phyloP scores from a whole-genome alignment of 1,140 invertebrate species.

The Scylla paramamosain region DNA sequence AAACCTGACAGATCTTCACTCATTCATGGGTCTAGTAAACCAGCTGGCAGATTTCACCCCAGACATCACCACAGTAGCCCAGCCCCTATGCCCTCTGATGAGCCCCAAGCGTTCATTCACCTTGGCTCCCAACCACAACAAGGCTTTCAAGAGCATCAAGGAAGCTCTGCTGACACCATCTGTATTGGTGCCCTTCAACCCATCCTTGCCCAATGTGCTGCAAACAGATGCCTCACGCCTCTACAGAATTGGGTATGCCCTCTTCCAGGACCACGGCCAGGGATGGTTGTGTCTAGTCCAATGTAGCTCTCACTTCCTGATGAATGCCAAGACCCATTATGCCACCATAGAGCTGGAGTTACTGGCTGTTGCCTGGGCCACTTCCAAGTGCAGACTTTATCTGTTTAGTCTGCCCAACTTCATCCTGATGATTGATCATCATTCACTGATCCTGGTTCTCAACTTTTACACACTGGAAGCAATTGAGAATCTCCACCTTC shows the following conservation, averaged over 20 bases:
- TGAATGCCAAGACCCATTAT: constrained; percentile 72
- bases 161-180: too few relatives aligned
- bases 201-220: too few relatives aligned
- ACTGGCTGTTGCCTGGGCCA: constrained; percentile 76
- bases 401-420: constrained; percentile 70
- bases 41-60: too few relatives aligned
- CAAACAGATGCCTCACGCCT: too few relatives aligned
- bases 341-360: constrained; percentile 77
- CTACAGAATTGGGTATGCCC: too few relatives aligned
- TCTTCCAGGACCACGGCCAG: constrained; percentile 39
- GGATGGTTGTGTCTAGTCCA: constrained; percentile 60
- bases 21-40: too few relatives aligned
- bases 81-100: constrained; percentile 33
- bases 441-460: not conserved
- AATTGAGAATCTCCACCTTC: not conserved
- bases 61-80: not conserved
- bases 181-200: too few relatives aligned
- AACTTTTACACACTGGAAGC: not conserved
- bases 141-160: too few relatives aligned
- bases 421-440: constrained; percentile 56
- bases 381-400: constrained; percentile 76
- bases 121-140: too few relatives aligned
- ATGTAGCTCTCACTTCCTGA: constrained; percentile 74
- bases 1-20: too few relatives aligned
- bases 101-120: not conserved